Evolutionary conservation across 2,888 invertebrate species (phyloP).

Genomic region (Lymantria monacha): DNA sequence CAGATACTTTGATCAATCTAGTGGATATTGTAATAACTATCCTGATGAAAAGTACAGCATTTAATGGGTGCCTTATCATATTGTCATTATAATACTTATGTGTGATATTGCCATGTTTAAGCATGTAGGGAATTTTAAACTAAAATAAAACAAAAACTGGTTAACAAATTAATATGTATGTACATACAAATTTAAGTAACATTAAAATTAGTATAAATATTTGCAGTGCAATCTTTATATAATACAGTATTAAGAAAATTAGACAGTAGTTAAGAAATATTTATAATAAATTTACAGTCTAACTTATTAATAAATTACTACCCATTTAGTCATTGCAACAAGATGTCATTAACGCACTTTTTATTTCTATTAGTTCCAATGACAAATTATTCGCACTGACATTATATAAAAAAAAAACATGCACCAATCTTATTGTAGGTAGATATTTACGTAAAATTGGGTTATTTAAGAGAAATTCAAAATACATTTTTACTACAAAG

Average conservation of each 20-base stretch:
- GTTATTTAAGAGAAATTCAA: slow-evolving; percentile 1
- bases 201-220: slow-evolving; percentile 40
- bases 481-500: not conserved
- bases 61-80: too few species aligned
- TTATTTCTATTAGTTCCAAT: slow-evolving; percentile 39
- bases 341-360: slow-evolving; percentile 60
- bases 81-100: too few species aligned
- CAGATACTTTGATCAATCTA: too few species aligned
- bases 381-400: slow-evolving; percentile 76
- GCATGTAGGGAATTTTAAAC: too few species aligned
- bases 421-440: slow-evolving; percentile 40
- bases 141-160: slow-evolving; percentile 30
- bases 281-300: slow-evolving; percentile 7
- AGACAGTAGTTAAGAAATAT: slow-evolving; percentile 11
- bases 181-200: slow-evolving; percentile 36
- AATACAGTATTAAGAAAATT: slow-evolving; percentile 26
- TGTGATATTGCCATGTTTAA: too few species aligned
- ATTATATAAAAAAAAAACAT: slow-evolving; percentile 24
- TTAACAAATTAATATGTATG: slow-evolving; percentile 44
- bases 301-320: slow-evolving; percentile 39
- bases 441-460: slow-evolving; percentile 6
- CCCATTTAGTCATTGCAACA: slow-evolving; percentile 72
- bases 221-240: slow-evolving; percentile 27
- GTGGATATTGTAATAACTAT: too few species aligned
- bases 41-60: too few species aligned